phyloP scores from a whole-genome alignment of 2,888 invertebrate species.

The Eupithecia subfuscata region DNA sequence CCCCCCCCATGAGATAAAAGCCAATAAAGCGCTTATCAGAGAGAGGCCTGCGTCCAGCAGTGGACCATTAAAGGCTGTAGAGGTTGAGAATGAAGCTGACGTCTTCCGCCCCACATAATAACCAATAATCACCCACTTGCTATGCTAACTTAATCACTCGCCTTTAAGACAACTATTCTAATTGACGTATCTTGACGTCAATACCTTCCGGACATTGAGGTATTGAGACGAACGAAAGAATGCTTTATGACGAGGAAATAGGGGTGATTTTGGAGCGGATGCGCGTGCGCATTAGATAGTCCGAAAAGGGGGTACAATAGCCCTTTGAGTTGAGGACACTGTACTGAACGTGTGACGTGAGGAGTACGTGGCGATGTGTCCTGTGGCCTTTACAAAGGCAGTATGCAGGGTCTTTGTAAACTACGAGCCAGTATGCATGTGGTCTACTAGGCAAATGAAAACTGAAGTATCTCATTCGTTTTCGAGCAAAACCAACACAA shows the following conservation, averaged over 20 bases:
- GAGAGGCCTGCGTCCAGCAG: too few species aligned
- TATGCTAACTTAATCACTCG: slow-evolving; percentile 11
- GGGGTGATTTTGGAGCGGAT: slow-evolving; percentile 4
- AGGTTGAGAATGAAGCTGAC: not conserved
- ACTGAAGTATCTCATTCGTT: too few species aligned
- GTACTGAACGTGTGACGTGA: not conserved
- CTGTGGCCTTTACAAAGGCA: not conserved
- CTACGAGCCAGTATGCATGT: too few species aligned
- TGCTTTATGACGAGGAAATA: slow-evolving; percentile 12
- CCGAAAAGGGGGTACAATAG: slow-evolving; percentile 21
- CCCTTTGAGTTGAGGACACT: not conserved
- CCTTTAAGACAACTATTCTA: slow-evolving; percentile 22
- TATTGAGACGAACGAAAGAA: slow-evolving; percentile 9
- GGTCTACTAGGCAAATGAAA: too few species aligned
- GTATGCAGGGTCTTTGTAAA: not conserved
- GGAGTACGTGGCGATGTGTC: not conserved
- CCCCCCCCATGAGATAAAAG: too few species aligned
- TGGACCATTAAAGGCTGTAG: not conserved
- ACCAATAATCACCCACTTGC: slow-evolving; percentile 16
- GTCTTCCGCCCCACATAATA: slow-evolving; percentile 6
- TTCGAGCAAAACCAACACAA: too few species aligned
- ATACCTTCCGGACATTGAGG: slow-evolving; percentile 16
- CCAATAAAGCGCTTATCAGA: too few species aligned
- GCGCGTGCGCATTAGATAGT: not conserved
- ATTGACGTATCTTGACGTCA: slow-evolving; percentile 25